Evolutionary conservation across 2,113 vertebrate species (phyloP).

Genomic region (Pitta sordida): DNA sequence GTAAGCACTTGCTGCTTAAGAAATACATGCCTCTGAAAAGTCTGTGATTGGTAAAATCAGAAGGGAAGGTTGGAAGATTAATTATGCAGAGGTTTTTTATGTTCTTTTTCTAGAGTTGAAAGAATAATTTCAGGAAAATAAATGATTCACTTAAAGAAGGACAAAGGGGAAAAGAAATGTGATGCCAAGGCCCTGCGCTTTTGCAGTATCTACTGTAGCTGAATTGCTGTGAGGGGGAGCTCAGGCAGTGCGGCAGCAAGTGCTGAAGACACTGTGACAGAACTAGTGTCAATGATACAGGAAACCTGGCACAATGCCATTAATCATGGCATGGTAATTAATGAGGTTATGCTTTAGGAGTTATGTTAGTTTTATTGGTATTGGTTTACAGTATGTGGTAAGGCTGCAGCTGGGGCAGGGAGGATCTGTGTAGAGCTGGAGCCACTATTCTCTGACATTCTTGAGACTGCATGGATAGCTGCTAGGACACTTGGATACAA

Average conservation of each 20-base stretch:
- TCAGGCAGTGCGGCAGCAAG: background rate
- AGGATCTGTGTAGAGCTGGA: background rate
- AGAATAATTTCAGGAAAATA: background rate
- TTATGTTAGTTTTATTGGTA: background rate
- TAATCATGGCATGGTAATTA: background rate
- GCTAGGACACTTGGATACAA: background rate
- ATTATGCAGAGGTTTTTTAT: background rate
- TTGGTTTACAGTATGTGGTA: too few relatives aligned
- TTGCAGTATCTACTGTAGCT: background rate
- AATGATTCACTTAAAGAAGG: background rate
- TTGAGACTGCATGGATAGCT: background rate
- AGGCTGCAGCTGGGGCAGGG: background rate
- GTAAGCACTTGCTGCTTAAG: background rate
- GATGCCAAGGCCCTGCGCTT: background rate
- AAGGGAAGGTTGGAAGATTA: background rate
- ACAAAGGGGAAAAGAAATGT: background rate
- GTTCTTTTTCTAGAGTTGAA: background rate
- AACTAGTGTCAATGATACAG: background rate
- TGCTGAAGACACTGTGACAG: background rate
- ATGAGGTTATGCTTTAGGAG: background rate
- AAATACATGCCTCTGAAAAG: background rate
- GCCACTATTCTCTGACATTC: background rate
- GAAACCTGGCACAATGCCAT: background rate
- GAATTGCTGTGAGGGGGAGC: background rate
- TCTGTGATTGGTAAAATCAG: background rate